phyloP scores from a whole-genome alignment of 1,140 invertebrate genomes.

The Drosophila littoralis region DNA sequence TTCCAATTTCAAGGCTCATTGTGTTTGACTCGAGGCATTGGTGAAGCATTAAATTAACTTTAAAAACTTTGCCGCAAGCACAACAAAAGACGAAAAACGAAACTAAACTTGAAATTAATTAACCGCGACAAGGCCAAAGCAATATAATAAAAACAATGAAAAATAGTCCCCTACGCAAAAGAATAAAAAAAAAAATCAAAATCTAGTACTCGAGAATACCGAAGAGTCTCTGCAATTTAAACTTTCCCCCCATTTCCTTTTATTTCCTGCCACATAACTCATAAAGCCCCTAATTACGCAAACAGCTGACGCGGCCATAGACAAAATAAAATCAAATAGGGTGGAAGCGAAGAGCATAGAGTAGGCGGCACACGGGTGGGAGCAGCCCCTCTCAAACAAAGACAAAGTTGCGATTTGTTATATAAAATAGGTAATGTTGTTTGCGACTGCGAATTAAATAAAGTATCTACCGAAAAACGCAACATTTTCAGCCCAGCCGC shows the following conservation, averaged over 20 bases:
- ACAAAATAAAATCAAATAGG: constrained; percentile 42
- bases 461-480: neutral
- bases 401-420: constrained; percentile 20
- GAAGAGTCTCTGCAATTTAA: constrained; percentile 46
- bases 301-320: constrained; percentile 74
- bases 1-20: constrained; percentile 77
- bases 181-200: neutral
- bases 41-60: constrained; percentile 78
- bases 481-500: neutral
- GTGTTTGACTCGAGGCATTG: constrained; percentile 49
- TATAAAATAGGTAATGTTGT: constrained; percentile 18
- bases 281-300: constrained; percentile 75
- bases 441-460: constrained; percentile 5
- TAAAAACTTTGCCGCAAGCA: constrained; percentile 69
- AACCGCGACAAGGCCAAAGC: constrained; percentile 67
- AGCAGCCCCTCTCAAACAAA: neutral
- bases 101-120: constrained; percentile 81
- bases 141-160: constrained; percentile 13
- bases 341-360: neutral
- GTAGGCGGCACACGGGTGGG: neutral
- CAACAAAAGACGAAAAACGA: constrained; percentile 33
- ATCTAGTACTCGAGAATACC: neutral
- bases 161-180: neutral
- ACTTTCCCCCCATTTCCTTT: constrained; percentile 33
- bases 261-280: constrained; percentile 60